Conservation (phyloP, 1,140 invertebrate genomes). For the Drosophila bocki region DNA sequence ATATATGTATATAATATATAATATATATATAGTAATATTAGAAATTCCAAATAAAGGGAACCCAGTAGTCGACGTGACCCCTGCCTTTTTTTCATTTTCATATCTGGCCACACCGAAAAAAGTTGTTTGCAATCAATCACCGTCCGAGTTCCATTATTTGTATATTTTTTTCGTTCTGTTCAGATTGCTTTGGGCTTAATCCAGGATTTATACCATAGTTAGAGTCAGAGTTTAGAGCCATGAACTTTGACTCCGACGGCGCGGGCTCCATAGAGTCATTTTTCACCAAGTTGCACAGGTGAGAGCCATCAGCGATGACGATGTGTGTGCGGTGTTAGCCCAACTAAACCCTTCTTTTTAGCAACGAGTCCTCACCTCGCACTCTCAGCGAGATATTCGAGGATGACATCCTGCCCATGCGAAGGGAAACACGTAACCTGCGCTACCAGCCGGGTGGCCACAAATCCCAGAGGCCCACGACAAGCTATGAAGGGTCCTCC, state of each 20-base stretch:
- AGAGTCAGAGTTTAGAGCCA: background rate
- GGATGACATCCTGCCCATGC: background rate
- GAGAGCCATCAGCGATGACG: background rate
- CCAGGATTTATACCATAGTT: background rate
- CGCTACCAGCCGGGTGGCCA: constrained; percentile 2
- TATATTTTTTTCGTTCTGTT: background rate
- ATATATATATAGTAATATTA: background rate
- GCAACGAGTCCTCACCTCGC: background rate
- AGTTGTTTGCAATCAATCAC: background rate
- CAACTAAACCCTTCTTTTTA: background rate
- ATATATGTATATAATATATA: too few relatives aligned
- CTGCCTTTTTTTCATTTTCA: background rate
- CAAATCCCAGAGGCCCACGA: too few relatives aligned
- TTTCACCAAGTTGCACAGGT: background rate
- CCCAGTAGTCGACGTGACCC: too few relatives aligned
- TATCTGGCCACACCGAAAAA: constrained; percentile 7
- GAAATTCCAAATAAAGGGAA: background rate
- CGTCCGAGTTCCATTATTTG: background rate
- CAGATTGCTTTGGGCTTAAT: background rate
- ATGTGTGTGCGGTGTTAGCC: background rate
- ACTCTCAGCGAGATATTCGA: constrained; percentile 6
- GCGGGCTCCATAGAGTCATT: background rate
- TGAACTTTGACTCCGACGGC: background rate
- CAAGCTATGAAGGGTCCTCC: background rate
- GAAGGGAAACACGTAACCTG: background rate